Conservation (phyloP, 2,113 vertebrate species). For the Gymnogyps californianus region DNA sequence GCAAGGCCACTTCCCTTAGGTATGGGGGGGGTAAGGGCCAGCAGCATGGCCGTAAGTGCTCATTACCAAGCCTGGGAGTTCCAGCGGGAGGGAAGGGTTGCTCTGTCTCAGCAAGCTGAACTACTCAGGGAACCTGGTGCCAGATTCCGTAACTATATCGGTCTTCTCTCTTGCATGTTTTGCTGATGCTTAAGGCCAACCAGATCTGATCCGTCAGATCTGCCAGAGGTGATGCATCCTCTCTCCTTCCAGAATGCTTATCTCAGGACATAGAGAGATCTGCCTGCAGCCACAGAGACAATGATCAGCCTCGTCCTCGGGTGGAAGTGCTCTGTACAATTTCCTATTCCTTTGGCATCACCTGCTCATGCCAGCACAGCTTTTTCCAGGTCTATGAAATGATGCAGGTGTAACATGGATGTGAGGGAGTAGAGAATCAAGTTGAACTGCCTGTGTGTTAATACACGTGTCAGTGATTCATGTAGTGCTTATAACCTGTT, state of each 20-base stretch:
- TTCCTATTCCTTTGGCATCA: background rate
- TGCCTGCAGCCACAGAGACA: background rate
- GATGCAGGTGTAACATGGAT: background rate
- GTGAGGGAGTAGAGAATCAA: background rate
- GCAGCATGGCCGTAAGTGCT: accelerated
- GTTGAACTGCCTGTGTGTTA: background rate
- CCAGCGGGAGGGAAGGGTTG: too few relatives aligned
- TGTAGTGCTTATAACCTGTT: background rate
- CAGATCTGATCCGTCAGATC: background rate
- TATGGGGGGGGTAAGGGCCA: background rate
- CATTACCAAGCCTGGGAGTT: background rate
- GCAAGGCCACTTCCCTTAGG: background rate
- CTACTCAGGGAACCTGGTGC: background rate
- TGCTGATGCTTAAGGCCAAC: background rate
- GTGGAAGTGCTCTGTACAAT: background rate
- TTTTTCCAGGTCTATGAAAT: background rate
- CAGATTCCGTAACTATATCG: background rate
- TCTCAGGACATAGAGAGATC: background rate
- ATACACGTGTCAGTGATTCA: background rate
- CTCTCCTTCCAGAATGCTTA: background rate
- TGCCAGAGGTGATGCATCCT: background rate
- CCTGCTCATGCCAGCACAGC: background rate
- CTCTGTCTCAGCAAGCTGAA: background rate
- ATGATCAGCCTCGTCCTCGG: background rate
- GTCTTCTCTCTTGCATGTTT: background rate